Evolutionary conservation across 2,888 invertebrate species (phyloP).

Genomic region (Patella depressa): DNA sequence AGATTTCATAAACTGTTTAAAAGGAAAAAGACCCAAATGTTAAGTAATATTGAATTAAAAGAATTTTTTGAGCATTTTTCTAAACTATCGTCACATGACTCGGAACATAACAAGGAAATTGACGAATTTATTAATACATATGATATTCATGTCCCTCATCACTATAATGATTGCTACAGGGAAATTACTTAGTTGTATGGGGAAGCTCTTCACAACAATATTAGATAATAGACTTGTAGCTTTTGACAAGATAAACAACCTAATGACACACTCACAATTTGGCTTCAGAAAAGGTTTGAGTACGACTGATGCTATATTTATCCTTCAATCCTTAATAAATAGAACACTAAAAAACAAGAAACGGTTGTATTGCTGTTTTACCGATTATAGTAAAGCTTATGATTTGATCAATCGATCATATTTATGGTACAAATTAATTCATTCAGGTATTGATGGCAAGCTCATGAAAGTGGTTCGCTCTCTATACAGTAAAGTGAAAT

Average conservation of each 20-base stretch:
- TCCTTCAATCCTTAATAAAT: background rate
- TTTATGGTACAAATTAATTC: background rate
- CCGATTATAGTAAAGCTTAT: too few relatives aligned
- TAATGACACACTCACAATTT: background rate
- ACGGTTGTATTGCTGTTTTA: background rate
- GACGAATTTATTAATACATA: background rate
- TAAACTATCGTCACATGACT: background rate
- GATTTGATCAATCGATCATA: background rate
- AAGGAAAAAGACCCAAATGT: background rate
- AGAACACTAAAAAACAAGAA: background rate
- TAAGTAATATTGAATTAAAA: background rate
- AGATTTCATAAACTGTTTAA: constrained; percentile 1
- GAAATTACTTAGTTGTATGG: constrained; percentile 1
- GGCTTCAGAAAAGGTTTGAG: background rate
- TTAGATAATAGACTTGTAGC: background rate
- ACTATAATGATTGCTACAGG: background rate
- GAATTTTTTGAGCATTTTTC: background rate
- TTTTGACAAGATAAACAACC: background rate
- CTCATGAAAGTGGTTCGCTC: background rate
- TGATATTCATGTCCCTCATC: background rate
- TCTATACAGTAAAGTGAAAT: too few relatives aligned
- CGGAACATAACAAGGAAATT: background rate
- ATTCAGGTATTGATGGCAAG: background rate
- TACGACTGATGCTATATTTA: constrained; percentile 8
- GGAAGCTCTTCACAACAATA: background rate